Evolutionary conservation across 1,140 invertebrate genomes (phyloP).

Genomic region (Penaeus chinensis): DNA sequence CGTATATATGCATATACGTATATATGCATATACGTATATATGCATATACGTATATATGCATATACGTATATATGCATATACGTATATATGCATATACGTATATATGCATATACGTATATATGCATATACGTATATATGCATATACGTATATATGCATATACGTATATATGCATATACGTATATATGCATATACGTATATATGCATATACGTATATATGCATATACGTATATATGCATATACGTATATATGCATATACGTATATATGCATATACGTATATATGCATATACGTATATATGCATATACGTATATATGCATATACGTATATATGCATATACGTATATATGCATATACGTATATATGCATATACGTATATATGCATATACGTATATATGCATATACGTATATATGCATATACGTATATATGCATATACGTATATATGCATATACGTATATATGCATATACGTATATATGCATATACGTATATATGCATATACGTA

Average conservation of each 20-base stretch:
- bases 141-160: conserved; percentile 6
- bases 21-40: conserved; percentile 2
- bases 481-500: too few relatives aligned
- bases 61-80: background rate
- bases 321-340: background rate
- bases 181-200: conserved; percentile 12
- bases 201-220: background rate
- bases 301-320: background rate
- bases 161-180: background rate
- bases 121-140: background rate
- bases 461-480: too few relatives aligned
- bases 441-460: too few relatives aligned
- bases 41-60: background rate
- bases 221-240: background rate
- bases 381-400: conserved; percentile 23
- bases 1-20: background rate
- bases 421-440: too few relatives aligned
- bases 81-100: background rate
- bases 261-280: background rate
- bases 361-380: conserved; percentile 4
- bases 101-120: conserved; percentile 2
- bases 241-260: background rate
- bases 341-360: background rate
- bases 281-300: background rate
- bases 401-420: too few relatives aligned